A percentile compares a stretch with the other conserved stretches of the same genome.
Conservation (phyloP, 2,113 vertebrate genomes). For the Raphicerus campestris region DNA sequence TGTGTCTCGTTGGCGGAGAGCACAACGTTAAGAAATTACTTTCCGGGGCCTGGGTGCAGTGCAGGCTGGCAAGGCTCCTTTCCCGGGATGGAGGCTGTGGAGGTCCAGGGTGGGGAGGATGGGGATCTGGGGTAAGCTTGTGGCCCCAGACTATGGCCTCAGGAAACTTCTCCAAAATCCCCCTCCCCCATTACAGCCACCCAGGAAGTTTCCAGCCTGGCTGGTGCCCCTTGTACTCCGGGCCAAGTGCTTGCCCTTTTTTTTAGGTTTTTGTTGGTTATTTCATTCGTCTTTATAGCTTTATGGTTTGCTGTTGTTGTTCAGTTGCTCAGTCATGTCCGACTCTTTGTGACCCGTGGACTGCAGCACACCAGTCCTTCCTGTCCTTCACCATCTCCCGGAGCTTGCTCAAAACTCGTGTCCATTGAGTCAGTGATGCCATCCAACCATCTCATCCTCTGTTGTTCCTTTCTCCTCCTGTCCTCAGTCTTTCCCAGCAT, state of each 20-base stretch:
- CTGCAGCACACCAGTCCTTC: too few species aligned
- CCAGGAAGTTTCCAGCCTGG: neutral
- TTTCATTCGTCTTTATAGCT: neutral
- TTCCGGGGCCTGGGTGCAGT: neutral
- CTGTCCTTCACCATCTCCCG: too few species aligned
- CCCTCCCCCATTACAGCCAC: neutral
- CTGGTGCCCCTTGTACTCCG: neutral
- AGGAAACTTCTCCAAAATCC: neutral
- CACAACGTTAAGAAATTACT: slow-evolving; percentile 46
- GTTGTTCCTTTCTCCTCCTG: too few species aligned
- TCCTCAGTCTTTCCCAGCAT: too few species aligned
- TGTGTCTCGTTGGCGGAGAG: slow-evolving; percentile 47
- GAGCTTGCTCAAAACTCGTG: too few species aligned
- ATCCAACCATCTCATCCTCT: too few species aligned
- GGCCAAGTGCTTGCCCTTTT: neutral
- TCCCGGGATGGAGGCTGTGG: neutral
- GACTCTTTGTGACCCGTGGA: neutral
- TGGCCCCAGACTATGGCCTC: neutral
- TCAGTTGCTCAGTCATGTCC: neutral
- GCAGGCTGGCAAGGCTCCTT: neutral
- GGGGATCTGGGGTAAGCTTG: neutral
- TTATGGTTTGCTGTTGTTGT: neutral
- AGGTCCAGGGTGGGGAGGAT: rapidly evolving
- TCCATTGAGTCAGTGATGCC: too few species aligned
- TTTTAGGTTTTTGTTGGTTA: neutral